Evolutionary conservation across 2,113 vertebrate genomes (phyloP).

Genomic region (Rhadina sibilatrix): DNA sequence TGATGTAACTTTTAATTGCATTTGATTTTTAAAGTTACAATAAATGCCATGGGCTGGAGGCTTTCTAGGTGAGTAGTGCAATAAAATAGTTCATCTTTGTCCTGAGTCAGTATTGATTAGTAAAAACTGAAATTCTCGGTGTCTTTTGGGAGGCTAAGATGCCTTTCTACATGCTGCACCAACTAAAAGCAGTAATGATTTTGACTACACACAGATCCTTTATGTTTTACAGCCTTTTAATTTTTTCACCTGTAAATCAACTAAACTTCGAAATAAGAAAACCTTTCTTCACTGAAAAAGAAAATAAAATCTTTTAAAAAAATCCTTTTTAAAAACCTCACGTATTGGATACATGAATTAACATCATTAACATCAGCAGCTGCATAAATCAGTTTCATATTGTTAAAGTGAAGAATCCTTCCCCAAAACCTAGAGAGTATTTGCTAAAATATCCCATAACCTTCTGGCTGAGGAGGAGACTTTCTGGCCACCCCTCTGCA

Average conservation of each 20-base stretch:
- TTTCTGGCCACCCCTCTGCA: background rate
- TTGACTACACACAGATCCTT: background rate
- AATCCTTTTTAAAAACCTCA: background rate
- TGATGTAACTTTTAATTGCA: background rate
- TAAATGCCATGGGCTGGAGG: background rate
- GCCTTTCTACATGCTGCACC: background rate
- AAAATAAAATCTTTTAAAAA: background rate
- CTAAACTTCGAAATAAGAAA: background rate
- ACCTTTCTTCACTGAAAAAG: background rate
- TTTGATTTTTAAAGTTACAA: background rate
- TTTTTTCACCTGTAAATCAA: background rate
- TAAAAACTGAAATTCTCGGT: background rate
- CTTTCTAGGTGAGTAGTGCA: background rate
- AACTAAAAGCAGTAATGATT: background rate
- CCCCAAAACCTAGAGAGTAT: background rate
- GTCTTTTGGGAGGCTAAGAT: background rate
- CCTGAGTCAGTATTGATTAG: background rate
- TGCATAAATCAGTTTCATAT: background rate
- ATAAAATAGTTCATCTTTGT: background rate
- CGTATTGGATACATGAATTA: background rate
- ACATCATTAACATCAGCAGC: background rate
- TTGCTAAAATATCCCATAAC: background rate
- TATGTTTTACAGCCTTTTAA: background rate
- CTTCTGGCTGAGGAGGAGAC: background rate
- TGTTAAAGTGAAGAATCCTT: background rate